Percentiles rank a stretch among this genome's conserved stretches.
Evolutionary conservation across 2,797 vertebrate species (phyloP).

Genomic region (Streptopelia turtur): DNA sequence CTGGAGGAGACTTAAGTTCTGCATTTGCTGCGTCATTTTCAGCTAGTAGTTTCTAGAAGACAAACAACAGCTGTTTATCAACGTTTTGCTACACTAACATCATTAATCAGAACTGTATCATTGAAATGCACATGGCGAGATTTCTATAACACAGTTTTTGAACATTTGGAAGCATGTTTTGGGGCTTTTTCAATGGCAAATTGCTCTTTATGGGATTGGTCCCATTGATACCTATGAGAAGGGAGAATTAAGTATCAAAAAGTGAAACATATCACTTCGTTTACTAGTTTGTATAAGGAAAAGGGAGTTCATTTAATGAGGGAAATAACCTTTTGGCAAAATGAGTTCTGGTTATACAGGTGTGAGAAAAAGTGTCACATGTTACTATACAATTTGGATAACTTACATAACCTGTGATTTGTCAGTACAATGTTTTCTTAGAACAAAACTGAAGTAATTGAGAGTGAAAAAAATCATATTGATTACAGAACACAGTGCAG

Average conservation of each 20-base stretch:
- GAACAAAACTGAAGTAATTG: background rate
- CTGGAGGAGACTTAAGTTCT: conserved; percentile 89
- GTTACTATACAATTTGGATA: background rate
- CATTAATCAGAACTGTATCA: accelerated
- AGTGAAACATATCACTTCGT: background rate
- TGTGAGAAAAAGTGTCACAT: background rate
- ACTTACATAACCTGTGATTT: background rate
- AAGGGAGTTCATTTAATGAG: background rate
- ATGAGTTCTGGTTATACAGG: background rate
- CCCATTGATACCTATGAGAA: background rate
- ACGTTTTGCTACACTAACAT: background rate
- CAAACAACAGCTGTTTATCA: background rate
- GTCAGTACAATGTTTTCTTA: background rate
- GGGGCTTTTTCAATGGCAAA: background rate
- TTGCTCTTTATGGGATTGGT: background rate
- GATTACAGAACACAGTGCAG: background rate
- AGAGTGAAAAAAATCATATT: background rate
- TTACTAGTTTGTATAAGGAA: background rate
- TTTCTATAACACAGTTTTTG: background rate
- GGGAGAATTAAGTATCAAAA: background rate
- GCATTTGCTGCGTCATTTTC: conserved; percentile 95
- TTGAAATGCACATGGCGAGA: background rate
- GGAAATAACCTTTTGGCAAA: background rate
- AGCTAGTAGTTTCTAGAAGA: conserved; percentile 74
- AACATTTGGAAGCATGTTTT: accelerated